A percentile compares a stretch with the other conserved stretches of the same genome.
Conservation (phyloP, 2,113 vertebrate genomes). For the Pelmatolapia mariae region DNA sequence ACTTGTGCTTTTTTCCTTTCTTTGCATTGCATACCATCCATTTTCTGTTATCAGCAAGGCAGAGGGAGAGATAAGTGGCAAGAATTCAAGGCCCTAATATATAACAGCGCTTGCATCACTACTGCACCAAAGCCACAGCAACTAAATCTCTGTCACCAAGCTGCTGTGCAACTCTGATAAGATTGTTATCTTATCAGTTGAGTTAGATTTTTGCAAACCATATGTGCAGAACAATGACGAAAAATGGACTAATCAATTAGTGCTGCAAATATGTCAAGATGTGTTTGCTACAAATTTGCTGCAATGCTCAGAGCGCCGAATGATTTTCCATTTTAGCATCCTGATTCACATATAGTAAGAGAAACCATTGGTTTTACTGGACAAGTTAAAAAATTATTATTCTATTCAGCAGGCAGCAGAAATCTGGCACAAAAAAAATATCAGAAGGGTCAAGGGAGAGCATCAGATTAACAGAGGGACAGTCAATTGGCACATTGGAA, state of each 20-base stretch:
- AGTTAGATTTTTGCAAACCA: neutral
- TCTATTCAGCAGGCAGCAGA: neutral
- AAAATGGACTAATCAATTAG: neutral
- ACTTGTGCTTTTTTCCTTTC: neutral
- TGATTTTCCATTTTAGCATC: neutral
- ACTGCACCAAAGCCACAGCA: neutral
- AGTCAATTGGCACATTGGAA: neutral
- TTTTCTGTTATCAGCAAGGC: neutral
- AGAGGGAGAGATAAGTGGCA: neutral
- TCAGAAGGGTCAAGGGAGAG: neutral
- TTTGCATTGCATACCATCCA: neutral
- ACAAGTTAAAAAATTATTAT: neutral
- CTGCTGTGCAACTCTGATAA: neutral
- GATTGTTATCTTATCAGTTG: neutral
- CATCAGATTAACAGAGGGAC: neutral
- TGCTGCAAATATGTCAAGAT: neutral
- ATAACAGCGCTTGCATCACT: neutral
- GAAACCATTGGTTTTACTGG: neutral
- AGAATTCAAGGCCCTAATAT: neutral
- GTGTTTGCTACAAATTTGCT: neutral
- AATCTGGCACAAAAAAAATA: neutral
- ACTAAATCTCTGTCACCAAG: neutral
- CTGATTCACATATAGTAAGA: neutral
- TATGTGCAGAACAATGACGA: neutral
- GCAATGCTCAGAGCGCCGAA: neutral